Evolutionary conservation across 2,888 invertebrate species (phyloP), one percentile per base, ranked within the genome.

Genomic region (Hyposoter didymator): DNA sequence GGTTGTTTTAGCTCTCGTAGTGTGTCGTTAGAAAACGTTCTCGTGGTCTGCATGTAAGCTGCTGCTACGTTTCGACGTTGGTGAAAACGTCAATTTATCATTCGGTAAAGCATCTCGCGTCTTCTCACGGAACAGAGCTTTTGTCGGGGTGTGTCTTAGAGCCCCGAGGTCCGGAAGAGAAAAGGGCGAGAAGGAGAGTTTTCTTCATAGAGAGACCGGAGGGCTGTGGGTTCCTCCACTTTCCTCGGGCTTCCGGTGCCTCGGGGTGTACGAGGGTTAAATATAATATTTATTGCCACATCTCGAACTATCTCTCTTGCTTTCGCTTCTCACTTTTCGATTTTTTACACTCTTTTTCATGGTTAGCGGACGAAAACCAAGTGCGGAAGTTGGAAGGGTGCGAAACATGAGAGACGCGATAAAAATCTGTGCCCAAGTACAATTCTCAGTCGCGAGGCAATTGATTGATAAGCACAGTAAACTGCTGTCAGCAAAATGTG

Each of bases 11-110:
- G 45, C 17, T 59, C 64, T 22, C 73, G 28, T 67, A 66, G 35
- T 67, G 28, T 43, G 28, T 43, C 49, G 28, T 55, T 19, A 32
- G 4, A 35, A 17, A n/a, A 35, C 10, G 22, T 55, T 78, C 78
- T 47, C 78, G 78, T 55, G 64, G 59, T 66, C 55, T 52, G 69
- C 55, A 67, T 76, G 47, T 67, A 73, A 73, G 81, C 81, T 62
- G 59, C 32, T 72, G 59, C 32, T 72, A 66, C 49, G 55, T 67
- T 52, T 73, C 79, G 80, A 74, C 73, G 82, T 75, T 80, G 59
- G 79, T 72, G 84, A 80, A 87, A 85, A 85, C 66, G 84, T 81
- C 87, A 83, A 88, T 88, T 88, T 86, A 88, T 87, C 88, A 85
- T 82, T 78, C 72, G 75, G 79, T 7, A 64, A 78, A 72, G 76